phyloP scores from a whole-genome alignment of 2,888 invertebrate genomes.

The Caenorhabditis angaria region DNA sequence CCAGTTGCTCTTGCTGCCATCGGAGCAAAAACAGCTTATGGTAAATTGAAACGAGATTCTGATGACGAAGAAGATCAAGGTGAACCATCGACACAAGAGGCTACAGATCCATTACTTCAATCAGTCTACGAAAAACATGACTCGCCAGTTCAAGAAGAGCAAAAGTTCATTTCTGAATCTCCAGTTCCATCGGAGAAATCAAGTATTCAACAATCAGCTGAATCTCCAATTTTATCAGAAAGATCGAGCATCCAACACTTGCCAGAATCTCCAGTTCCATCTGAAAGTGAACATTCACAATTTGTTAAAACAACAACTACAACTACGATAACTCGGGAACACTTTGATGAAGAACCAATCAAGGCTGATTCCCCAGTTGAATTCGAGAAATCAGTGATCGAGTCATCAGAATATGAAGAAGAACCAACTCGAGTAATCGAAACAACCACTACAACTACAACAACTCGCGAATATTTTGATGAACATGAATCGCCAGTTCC shows the following conservation, averaged over 20 bases:
- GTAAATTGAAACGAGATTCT: slow-evolving; percentile 39
- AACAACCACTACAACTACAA: slow-evolving; percentile 37
- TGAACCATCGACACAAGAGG: neutral
- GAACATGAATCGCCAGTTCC: slow-evolving; percentile 4
- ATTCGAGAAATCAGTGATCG: slow-evolving; percentile 11
- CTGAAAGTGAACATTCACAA: neutral
- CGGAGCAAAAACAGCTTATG: slow-evolving; percentile 58
- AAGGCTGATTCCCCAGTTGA: neutral
- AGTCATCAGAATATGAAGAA: neutral
- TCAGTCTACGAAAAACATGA: too few species aligned
- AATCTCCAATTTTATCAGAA: neutral
- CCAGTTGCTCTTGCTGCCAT: slow-evolving; percentile 54
- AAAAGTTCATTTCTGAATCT: neutral
- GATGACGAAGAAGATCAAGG: slow-evolving; percentile 18
- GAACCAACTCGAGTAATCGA: slow-evolving; percentile 15
- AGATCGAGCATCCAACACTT: neutral
- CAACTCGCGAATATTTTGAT: slow-evolving; percentile 24
- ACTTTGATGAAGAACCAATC: slow-evolving; percentile 12
- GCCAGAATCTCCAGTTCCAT: neutral
- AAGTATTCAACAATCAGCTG: neutral
- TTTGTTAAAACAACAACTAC: slow-evolving; percentile 24
- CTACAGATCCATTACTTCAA: too few species aligned
- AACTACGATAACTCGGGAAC: slow-evolving; percentile 19
- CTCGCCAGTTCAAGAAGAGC: neutral
- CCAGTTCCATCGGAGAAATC: slow-evolving; percentile 12